phyloP scores from a whole-genome alignment of 2,888 invertebrate genomes.

The Hylaea fasciaria region DNA sequence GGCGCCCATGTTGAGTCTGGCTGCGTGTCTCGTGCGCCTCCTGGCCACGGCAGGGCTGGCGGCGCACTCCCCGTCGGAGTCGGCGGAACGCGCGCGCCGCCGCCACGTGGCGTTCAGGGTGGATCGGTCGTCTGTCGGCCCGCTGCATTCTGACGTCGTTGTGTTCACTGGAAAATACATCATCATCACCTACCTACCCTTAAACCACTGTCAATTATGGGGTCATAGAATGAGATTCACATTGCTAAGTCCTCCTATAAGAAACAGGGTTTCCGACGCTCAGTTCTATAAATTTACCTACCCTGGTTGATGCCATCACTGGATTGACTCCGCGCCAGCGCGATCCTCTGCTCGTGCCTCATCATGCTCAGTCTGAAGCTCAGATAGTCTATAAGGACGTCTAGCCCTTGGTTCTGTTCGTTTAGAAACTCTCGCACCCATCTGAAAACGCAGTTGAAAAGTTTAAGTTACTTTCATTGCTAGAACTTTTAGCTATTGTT shows the following conservation, averaged over 20 bases:
- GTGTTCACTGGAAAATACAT: slow-evolving; percentile 61
- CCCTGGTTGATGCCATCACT: slow-evolving; percentile 89
- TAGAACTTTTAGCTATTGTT: too few relatives aligned
- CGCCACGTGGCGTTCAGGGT: slow-evolving; percentile 73
- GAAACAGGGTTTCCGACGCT: too few relatives aligned
- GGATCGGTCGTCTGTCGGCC: slow-evolving; percentile 63
- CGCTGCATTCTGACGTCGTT: slow-evolving; percentile 77
- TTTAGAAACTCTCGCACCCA: slow-evolving; percentile 99
- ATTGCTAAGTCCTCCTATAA: too few relatives aligned
- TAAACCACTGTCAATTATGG: too few relatives aligned
- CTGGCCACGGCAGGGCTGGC: slow-evolving; percentile 76
- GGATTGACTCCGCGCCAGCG: slow-evolving; percentile 90
- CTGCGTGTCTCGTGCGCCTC: slow-evolving; percentile 92
- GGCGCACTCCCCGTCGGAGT: slow-evolving; percentile 63
- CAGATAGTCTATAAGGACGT: slow-evolving; percentile 98
- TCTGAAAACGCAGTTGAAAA: slow-evolving; percentile 78
- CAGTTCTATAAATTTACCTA: slow-evolving; percentile 54
- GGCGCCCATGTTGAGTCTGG: slow-evolving; percentile 96
- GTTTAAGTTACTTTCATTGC: background rate
- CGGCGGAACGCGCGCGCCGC: slow-evolving; percentile 65
- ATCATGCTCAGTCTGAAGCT: slow-evolving; percentile 97
- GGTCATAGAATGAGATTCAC: too few relatives aligned
- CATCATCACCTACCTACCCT: too few relatives aligned
- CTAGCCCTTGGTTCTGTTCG: slow-evolving; percentile 97
- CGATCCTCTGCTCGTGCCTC: slow-evolving; percentile 94